Evolutionary conservation across 2,888 invertebrate genomes (phyloP).

Genomic region (Mythimna pallens): DNA sequence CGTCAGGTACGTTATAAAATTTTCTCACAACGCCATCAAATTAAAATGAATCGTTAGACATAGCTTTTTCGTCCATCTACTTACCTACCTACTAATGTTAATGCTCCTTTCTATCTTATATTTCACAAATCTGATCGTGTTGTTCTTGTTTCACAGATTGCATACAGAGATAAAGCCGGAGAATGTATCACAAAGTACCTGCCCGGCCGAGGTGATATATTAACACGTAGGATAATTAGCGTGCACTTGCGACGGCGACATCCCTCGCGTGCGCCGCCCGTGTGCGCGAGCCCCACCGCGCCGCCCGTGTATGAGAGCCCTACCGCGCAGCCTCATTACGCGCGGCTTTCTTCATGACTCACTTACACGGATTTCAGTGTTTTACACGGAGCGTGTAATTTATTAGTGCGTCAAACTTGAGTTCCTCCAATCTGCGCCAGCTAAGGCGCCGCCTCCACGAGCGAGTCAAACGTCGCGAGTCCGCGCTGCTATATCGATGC

Average conservation of each 20-base stretch:
- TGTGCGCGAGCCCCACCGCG: not conserved
- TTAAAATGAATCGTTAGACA: no score
- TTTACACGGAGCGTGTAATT: constrained; percentile 35
- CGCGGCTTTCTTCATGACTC: constrained; percentile 27
- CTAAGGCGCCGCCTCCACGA: not conserved
- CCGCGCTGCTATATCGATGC: no score
- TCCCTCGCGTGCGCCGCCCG: not conserved
- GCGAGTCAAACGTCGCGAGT: not conserved
- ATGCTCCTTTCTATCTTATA: no score
- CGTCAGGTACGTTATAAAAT: no score
- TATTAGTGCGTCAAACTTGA: constrained; percentile 40
- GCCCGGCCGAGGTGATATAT: not conserved
- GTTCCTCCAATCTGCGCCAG: constrained; percentile 24
- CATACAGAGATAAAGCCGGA: no score
- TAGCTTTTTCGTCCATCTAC: no score
- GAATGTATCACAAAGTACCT: no score
- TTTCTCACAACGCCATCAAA: no score
- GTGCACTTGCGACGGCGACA: not conserved
- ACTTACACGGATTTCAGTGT: constrained; percentile 30
- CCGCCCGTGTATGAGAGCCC: not conserved
- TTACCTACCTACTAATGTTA: no score
- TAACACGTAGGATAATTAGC: constrained; percentile 1
- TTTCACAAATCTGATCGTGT: no score
- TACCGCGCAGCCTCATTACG: constrained; percentile 17
- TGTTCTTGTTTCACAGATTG: no score